A percentile compares a stretch with the other conserved stretches of the same genome.
Conservation (phyloP, 1,140 invertebrate genomes). For the Nymphalis io region DNA sequence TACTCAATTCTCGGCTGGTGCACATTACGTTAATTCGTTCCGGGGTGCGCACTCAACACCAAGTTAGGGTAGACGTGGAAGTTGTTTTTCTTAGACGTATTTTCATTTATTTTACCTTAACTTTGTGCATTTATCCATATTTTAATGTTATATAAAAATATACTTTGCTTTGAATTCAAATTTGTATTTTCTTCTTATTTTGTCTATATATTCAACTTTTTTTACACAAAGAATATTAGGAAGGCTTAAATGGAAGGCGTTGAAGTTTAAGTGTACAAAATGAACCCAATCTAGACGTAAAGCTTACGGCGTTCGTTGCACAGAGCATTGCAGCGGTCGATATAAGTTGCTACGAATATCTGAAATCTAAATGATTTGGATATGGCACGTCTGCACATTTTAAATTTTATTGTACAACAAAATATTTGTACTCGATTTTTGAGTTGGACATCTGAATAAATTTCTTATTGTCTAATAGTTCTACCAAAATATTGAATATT, state of each 20-base stretch:
- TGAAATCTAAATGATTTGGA: conserved; percentile 47
- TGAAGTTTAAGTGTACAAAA: conserved; percentile 46
- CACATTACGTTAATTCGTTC: conserved; percentile 60
- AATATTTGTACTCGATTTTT: background rate
- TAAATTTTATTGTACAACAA: background rate
- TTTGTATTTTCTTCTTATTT: background rate
- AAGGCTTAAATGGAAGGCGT: conserved; percentile 33
- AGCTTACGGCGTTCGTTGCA: conserved; percentile 43
- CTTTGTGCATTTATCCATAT: background rate
- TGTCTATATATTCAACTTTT: background rate
- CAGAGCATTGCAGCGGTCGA: conserved; percentile 56
- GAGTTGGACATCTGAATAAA: too few species aligned
- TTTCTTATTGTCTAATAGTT: too few species aligned
- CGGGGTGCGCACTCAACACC: conserved; percentile 50
- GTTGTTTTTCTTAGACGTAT: conserved; percentile 40
- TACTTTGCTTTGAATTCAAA: background rate
- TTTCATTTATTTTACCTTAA: conserved; percentile 34
- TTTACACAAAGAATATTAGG: conserved; percentile 23
- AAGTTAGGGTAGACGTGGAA: conserved; percentile 48
- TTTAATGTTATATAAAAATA: background rate
- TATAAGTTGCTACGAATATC: conserved; percentile 38
- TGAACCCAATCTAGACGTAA: conserved; percentile 51
- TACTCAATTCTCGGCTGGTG: conserved; percentile 47
- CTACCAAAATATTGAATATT: too few species aligned
- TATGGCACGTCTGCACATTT: conserved; percentile 33